Evolutionary conservation across 2,888 invertebrate species (phyloP), one percentile per base, ranked within the genome.

Genomic region (Heliconius hortense): DNA sequence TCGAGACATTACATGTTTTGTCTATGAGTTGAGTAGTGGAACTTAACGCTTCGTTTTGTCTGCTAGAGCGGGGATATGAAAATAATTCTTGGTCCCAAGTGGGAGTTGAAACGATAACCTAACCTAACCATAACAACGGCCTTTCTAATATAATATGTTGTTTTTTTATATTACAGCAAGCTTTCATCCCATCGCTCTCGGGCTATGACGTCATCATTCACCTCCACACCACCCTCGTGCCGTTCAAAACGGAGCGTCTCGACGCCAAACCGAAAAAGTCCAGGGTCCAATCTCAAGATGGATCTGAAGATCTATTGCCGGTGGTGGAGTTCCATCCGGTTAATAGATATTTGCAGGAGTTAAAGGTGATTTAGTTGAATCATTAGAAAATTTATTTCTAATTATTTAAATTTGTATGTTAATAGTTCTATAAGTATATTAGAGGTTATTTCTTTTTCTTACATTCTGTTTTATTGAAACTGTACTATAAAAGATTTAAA

Each of bases 171-270:
- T 35, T 31, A 31, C 7, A 93, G 93, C 85, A 86, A 7, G 86
- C 86, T 1, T 93, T 92, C 84, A 81, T 92, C n/a, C 90, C 93
- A 18, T 90, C 89, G 8, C 85, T 88, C 28, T 77, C 87, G 0
- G 96, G 96, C 2, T 98, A 97, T 87, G 96, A 98, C 90, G 94
- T 96, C 13, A 77, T 98, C 0, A 97, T 99, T 83, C 94, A 95
- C 82, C 86, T 98, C 8, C 93, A 95, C 77, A 31, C 87, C 88
- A 71, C 92, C 89, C 86, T 93, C 91, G 80, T 89, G 13, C 91
- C 92, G 31, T 80, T 90, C 81, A 80, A 85, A 10, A 80, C 85
- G 35, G 92, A 95, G 80, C 88, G 94, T 1, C 82, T 89, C 10
- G 77, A 76, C 70, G 74, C 71, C 24, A 62, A n/a, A 8, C 76